Base-by-base conservation (phyloP, 1,140 invertebrate species). In the Euborellia annulipes region DNA sequence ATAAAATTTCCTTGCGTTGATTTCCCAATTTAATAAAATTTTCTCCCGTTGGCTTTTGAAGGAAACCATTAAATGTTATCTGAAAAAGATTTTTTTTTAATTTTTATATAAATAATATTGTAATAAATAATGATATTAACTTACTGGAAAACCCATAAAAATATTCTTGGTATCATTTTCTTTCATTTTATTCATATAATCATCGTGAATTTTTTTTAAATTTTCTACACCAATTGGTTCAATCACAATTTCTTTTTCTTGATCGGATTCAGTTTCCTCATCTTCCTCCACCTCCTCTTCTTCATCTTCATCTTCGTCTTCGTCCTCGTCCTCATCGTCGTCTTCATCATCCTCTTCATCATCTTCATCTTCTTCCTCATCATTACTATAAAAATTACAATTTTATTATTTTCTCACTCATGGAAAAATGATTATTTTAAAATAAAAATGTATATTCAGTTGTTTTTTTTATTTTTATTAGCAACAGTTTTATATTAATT, bases 21-120 rank as follows among this genome's bases (percentile, higher is more conserved):
- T 58, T 58, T 39, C 70, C 67, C 13, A 78, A 52, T 30, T 62
- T 54, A 18, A 75, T 46, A 40, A 77, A 65, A 54, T 73, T 73
- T n/a, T 67, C 62, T 16, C 64, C 65, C 45, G 64, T 72, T 9
- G 75, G 71, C 36, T 61, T 57, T 46, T 67, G 62, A 17, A 77
- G 49, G 54, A 78, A 79, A 30, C 75, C 69, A 44, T 58, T 48
- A 13, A 68, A 66, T 42, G 56, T 67, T 49, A 62, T 58, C 52
- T 48, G 54, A 45, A 2, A 64, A 50, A 11, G 19, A 46, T 14
- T 9, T 9, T n/a, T n/a, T n/a, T n/a, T n/a, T n/a, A n/a, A n/a
- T n/a, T n/a, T n/a, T n/a, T n/a, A n/a, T n/a, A n/a, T n/a, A n/a
- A n/a, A n/a, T n/a, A n/a, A n/a, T n/a, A n/a, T n/a, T n/a, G n/a